Percentiles rank a stretch among this genome's conserved stretches.
These are phyloP conservation scores for Rhinella marina DNA, from an alignment of 2,797 vertebrate species.

Conservation along the genomic window DNA sequence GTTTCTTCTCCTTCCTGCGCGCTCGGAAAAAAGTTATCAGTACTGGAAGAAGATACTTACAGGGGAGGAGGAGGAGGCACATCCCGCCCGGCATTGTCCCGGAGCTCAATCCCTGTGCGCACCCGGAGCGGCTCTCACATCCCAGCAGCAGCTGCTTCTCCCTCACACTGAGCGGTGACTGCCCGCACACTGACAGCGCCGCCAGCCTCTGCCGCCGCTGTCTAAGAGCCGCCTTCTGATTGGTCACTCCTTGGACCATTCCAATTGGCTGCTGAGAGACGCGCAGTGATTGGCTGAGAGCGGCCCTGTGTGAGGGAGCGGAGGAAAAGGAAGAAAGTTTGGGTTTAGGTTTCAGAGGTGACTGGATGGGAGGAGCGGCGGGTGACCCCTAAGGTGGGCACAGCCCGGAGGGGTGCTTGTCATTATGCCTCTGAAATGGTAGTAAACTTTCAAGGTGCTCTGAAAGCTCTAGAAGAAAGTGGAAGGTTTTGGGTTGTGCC, in stretches of 20 bases:
- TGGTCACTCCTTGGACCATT: slow-evolving; percentile 27
- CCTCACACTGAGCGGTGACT: not conserved
- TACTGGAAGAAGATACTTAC: not conserved
- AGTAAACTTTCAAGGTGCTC: too few species aligned
- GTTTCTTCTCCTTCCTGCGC: slow-evolving; percentile 10
- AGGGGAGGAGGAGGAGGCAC: slow-evolving; percentile 12
- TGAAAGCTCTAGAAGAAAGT: too few species aligned
- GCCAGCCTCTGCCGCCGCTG: slow-evolving; percentile 24
- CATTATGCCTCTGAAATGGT: not conserved
- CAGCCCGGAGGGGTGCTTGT: not conserved
- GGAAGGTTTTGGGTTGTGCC: too few species aligned
- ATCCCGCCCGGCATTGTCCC: slow-evolving; percentile 33
- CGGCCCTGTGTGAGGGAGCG: not conserved
- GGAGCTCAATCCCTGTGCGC: not conserved
- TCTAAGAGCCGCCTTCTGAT: slow-evolving; percentile 13
- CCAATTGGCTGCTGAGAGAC: slow-evolving; percentile 20
- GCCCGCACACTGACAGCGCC: slow-evolving; percentile 23
- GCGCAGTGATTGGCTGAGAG: slow-evolving; percentile 6
- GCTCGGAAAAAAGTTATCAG: not conserved
- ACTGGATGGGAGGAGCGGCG: not conserved
- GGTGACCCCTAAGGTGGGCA: too few species aligned
- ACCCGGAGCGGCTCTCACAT: slow-evolving; percentile 1
- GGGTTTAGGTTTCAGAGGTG: not conserved
- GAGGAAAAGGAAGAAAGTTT: slow-evolving; percentile 45
- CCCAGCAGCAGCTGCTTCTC: slow-evolving; percentile 3